A percentile compares a stretch with the other conserved stretches of the same genome.
phyloP scores from a whole-genome alignment of 2,113 vertebrate species.

The Pelodiscus sinensis region DNA sequence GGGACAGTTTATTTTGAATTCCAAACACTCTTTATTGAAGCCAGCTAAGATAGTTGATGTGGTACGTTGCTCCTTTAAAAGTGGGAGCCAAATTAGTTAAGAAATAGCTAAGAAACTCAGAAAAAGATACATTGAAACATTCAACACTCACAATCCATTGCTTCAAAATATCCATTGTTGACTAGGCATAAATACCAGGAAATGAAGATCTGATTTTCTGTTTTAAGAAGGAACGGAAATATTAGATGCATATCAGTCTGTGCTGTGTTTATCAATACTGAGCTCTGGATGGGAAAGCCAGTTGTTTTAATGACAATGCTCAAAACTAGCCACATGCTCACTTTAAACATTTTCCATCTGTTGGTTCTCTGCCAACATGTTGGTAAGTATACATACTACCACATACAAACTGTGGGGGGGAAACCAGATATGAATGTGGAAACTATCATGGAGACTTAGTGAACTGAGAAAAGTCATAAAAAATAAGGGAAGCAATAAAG shows the following conservation, averaged over 20 bases:
- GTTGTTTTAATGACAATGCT: neutral
- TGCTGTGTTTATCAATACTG: neutral
- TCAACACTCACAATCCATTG: conserved; percentile 19
- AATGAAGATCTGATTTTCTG: conserved; percentile 42
- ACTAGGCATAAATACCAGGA: conserved; percentile 52
- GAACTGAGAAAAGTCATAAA: neutral
- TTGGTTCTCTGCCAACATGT: neutral
- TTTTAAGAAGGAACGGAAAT: conserved; percentile 41
- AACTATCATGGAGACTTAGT: neutral
- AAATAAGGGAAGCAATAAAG: neutral
- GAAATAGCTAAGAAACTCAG: conserved; percentile 6
- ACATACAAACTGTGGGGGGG: neutral
- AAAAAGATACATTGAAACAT: conserved; percentile 39
- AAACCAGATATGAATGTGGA: neutral
- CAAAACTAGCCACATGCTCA: neutral
- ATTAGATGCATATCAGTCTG: conserved; percentile 10
- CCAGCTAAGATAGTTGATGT: conserved; percentile 16
- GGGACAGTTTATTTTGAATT: conserved; percentile 67
- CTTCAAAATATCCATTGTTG: conserved; percentile 60
- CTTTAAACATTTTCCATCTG: neutral
- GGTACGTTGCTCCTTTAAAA: conserved; percentile 19
- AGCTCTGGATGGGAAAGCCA: neutral
- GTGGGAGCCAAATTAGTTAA: neutral
- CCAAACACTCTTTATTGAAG: conserved; percentile 35
- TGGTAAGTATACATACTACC: conserved; percentile 16